A percentile compares a stretch with the other conserved stretches of the same genome.
phyloP scores from a whole-genome alignment of 2,797 vertebrate species.

The Cynodonichthys magdalenae region DNA sequence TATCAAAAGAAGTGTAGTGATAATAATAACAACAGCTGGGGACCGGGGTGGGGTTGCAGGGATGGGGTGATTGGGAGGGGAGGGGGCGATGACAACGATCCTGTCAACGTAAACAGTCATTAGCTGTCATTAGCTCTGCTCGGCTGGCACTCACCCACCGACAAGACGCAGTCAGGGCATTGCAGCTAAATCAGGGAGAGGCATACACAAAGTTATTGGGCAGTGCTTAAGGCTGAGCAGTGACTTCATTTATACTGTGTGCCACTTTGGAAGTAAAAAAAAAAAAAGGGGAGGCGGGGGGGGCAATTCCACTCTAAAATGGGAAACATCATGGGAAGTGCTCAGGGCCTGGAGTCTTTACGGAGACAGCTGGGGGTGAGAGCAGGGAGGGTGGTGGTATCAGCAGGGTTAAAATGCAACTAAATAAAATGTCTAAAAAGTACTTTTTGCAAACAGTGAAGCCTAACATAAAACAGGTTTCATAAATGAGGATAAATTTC shows the following conservation, averaged over 20 bases:
- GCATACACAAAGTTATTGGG: conserved; percentile 53
- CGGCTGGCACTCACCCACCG: conserved; percentile 64
- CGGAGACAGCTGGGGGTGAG: conserved; percentile 14
- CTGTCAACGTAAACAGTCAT: conserved; percentile 75
- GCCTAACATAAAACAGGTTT: no score
- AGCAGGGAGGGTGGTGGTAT: not conserved
- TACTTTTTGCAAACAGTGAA: no score
- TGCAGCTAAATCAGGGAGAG: conserved; percentile 52
- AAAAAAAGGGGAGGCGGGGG: conserved; percentile 25
- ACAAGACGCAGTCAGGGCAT: conserved; percentile 44
- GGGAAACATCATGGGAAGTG: conserved; percentile 50
- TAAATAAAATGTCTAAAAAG: not conserved
- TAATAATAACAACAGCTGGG: conserved; percentile 69
- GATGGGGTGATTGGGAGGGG: not conserved
- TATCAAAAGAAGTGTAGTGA: conserved; percentile 60
- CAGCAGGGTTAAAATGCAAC: conserved; percentile 6
- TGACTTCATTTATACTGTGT: conserved; percentile 68
- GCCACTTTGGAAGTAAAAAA: conserved; percentile 58
- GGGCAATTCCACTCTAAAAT: conserved; percentile 40
- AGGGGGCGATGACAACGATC: conserved; percentile 56
- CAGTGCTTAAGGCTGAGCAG: conserved; percentile 55
- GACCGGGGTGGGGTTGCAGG: conserved; percentile 30
- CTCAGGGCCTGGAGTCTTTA: conserved; percentile 56
- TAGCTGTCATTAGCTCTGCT: conserved; percentile 71
- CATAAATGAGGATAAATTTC: no score